Percentiles rank a stretch among this genome's conserved stretches.
Conservation (phyloP, 2,113 vertebrate species). For the Onychostoma macrolepis region DNA sequence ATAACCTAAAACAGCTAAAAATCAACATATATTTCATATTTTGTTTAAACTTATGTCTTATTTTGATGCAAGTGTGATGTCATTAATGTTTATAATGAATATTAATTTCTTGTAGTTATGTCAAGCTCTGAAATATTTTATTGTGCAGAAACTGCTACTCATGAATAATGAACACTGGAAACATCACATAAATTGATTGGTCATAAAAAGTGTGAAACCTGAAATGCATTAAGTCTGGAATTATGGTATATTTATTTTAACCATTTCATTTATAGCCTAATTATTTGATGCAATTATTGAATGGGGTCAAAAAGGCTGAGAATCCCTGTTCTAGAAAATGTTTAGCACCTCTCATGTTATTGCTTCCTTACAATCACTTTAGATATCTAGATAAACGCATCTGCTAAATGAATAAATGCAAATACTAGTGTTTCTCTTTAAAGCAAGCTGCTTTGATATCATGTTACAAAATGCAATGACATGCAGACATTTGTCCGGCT, state of each 20-base stretch:
- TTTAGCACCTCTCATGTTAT: background rate
- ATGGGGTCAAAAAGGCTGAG: background rate
- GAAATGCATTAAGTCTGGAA: background rate
- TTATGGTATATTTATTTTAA: background rate
- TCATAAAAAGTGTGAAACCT: background rate
- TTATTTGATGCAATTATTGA: background rate
- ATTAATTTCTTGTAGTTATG: background rate
- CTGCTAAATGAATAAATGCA: conserved; percentile 1
- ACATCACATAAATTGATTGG: background rate
- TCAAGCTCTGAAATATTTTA: background rate
- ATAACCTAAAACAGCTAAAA: too few species aligned
- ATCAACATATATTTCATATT: too few species aligned
- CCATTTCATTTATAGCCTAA: background rate
- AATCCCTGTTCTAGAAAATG: background rate
- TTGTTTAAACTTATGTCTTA: too few species aligned
- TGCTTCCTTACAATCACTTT: background rate
- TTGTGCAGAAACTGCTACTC: background rate
- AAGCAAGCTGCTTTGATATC: conserved; percentile 22
- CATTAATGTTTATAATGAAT: background rate
- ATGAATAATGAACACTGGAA: background rate
- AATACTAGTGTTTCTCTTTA: background rate
- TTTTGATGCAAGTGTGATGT: background rate
- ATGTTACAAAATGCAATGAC: background rate
- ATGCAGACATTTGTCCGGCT: conserved; percentile 13
- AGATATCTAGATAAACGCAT: too few species aligned